Conservation (phyloP, 2,888 invertebrate genomes). For the Neelides folsomi region DNA sequence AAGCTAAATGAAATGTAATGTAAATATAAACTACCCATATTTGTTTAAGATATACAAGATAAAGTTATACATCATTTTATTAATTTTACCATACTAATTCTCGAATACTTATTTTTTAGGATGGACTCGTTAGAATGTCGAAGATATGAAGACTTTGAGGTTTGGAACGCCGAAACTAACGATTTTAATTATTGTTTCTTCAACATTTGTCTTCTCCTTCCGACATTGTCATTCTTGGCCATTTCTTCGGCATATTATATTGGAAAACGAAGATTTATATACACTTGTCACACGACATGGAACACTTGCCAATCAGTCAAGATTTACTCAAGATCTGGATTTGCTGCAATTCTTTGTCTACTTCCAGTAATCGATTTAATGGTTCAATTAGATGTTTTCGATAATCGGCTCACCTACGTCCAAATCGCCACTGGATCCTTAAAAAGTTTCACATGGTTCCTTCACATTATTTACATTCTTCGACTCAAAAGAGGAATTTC, state of each 20-base stretch:
- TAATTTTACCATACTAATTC: too few species aligned
- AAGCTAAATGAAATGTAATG: too few species aligned
- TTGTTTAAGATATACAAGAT: too few species aligned
- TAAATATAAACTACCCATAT: too few species aligned
- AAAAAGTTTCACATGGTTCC: slow-evolving; percentile 63
- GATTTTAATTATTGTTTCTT: slow-evolving; percentile 78
- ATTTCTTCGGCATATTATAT: slow-evolving; percentile 66
- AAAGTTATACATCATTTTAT: too few species aligned
- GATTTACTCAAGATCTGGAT: slow-evolving; percentile 51
- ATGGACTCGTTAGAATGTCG: slow-evolving; percentile 34
- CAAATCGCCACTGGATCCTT: slow-evolving; percentile 58
- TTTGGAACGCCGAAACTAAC: slow-evolving; percentile 54
- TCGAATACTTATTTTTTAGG: too few species aligned
- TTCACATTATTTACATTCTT: slow-evolving; percentile 62
- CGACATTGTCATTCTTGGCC: slow-evolving; percentile 58
- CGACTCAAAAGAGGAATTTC: slow-evolving; percentile 45
- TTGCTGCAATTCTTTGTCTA: slow-evolving; percentile 50
- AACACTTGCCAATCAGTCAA: slow-evolving; percentile 50
- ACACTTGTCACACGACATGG: slow-evolving; percentile 46
- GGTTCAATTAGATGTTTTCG: slow-evolving; percentile 35
- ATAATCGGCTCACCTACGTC: slow-evolving; percentile 41
- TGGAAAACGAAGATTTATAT: slow-evolving; percentile 47
- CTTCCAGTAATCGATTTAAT: slow-evolving; percentile 53
- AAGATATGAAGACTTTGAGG: slow-evolving; percentile 49
- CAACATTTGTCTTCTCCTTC: slow-evolving; percentile 58